These are phyloP conservation scores for Agrochola macilenta DNA, from an alignment of 2,888 invertebrate genomes.

Conservation along the genomic window DNA sequence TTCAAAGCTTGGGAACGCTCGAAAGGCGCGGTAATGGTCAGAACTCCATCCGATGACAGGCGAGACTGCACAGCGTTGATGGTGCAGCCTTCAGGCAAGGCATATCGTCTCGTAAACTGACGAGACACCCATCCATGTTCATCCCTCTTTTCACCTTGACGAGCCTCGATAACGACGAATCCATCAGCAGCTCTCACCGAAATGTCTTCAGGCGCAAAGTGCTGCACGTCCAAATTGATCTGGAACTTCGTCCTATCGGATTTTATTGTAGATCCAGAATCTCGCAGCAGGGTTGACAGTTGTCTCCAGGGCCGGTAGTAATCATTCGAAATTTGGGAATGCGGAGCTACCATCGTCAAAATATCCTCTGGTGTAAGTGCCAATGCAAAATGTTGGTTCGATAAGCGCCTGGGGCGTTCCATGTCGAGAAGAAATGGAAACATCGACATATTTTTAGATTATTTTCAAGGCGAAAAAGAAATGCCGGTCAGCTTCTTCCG, in stretches of 20 bases:
- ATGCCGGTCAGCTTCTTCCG: conserved; percentile 25
- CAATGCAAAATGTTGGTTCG: conserved; percentile 79
- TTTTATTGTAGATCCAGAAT: conserved; percentile 84
- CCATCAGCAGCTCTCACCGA: conserved; percentile 92
- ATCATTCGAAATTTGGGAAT: conserved; percentile 66
- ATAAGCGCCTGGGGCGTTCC: conserved; percentile 72
- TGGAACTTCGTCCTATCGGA: conserved; percentile 91
- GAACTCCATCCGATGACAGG: conserved; percentile 93
- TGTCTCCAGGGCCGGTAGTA: conserved; percentile 62
- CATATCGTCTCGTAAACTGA: conserved; percentile 92
- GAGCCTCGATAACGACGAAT: conserved; percentile 92
- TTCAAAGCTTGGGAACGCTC: conserved; percentile 63
- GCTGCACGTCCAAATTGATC: conserved; percentile 93
- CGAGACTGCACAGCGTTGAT: conserved; percentile 91
- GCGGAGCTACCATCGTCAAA: conserved; percentile 68
- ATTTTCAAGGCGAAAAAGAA: conserved; percentile 43
- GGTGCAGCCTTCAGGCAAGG: conserved; percentile 92
- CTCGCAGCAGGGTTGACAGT: conserved; percentile 74
- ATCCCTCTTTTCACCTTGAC: conserved; percentile 93
- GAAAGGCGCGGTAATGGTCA: conserved; percentile 91
- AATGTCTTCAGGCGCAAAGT: conserved; percentile 93
- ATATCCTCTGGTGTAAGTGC: conserved; percentile 78
- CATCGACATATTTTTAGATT: conserved; percentile 62
- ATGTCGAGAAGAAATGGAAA: conserved; percentile 63
- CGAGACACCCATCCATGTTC: conserved; percentile 92